A percentile compares a stretch with the other conserved stretches of the same genome.
phyloP scores from a whole-genome alignment of 1,140 invertebrate species.

The Leptinotarsa texana region DNA sequence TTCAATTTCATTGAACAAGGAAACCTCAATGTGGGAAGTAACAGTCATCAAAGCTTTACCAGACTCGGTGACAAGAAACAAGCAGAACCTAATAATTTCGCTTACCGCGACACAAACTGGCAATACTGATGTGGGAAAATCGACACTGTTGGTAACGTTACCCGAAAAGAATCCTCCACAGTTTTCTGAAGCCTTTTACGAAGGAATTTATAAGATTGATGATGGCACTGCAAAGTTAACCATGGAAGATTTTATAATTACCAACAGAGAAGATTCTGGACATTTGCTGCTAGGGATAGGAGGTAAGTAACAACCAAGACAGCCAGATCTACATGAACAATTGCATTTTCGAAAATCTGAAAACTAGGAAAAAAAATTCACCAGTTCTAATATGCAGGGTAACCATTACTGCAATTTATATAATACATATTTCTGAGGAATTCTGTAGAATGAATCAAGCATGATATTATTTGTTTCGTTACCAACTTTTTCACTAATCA shows the following conservation, averaged over 20 bases:
- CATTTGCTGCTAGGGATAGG: neutral
- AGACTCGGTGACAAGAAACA: neutral
- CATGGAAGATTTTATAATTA: neutral
- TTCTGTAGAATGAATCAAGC: too few species aligned
- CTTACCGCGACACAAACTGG: conserved; percentile 20
- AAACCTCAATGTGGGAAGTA: neutral
- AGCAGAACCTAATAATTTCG: conserved; percentile 13
- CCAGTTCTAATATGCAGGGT: too few species aligned
- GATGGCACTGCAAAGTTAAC: neutral
- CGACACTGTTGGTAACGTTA: conserved; percentile 29
- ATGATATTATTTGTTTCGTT: too few species aligned
- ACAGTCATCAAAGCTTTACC: neutral
- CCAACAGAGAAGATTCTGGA: neutral
- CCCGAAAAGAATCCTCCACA: conserved; percentile 19
- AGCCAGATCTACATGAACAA: too few species aligned
- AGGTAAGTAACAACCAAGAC: neutral
- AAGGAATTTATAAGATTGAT: conserved; percentile 22
- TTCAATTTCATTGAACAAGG: neutral
- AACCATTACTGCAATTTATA: too few species aligned
- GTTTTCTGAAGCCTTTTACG: conserved; percentile 28
- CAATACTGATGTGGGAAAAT: conserved; percentile 23
- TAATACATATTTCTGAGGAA: too few species aligned
- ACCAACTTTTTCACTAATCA: too few species aligned
- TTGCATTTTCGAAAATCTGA: too few species aligned
- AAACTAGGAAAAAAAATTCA: too few species aligned